A percentile compares a stretch with the other conserved stretches of the same genome.
Evolutionary conservation across 2,888 invertebrate species (phyloP).

Genomic region (Glaucopsyche alexis): DNA sequence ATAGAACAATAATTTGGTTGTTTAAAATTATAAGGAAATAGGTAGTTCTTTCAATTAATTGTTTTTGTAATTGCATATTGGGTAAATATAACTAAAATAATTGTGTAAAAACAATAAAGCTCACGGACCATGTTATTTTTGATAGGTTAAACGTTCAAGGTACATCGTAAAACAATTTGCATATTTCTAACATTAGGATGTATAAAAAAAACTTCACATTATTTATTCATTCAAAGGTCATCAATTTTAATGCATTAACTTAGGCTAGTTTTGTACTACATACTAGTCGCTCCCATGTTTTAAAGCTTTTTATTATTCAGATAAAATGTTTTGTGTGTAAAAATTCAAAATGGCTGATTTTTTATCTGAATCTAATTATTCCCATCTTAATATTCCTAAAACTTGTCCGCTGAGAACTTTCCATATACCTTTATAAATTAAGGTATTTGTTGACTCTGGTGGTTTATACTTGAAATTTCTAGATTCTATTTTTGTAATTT

Average conservation of each 20-base stretch:
- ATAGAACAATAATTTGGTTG: no score
- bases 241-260: conserved; percentile 23
- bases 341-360: conserved; percentile 5
- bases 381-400: conserved; percentile 1
- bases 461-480: neutral
- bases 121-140: conserved; percentile 11
- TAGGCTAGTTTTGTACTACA: conserved; percentile 9
- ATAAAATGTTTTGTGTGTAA: conserved; percentile 4
- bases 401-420: conserved; percentile 3
- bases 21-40: no score
- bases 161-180: conserved; percentile 18
- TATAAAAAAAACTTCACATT: conserved; percentile 22
- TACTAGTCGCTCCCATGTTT: neutral
- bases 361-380: conserved; percentile 3
- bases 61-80: neutral
- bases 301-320: conserved; percentile 21
- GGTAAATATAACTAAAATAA: neutral
- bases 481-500: no score
- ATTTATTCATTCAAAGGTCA: conserved; percentile 24
- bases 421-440: conserved; percentile 16
- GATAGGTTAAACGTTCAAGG: conserved; percentile 29
- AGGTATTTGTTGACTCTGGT: neutral
- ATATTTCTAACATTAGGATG: conserved; percentile 21
- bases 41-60: neutral
- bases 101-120: neutral